A percentile compares a stretch with the other conserved stretches of the same genome.
These are phyloP conservation scores for Volucella zonaria DNA, from an alignment of 2,888 invertebrate genomes.

Conservation along the genomic window DNA sequence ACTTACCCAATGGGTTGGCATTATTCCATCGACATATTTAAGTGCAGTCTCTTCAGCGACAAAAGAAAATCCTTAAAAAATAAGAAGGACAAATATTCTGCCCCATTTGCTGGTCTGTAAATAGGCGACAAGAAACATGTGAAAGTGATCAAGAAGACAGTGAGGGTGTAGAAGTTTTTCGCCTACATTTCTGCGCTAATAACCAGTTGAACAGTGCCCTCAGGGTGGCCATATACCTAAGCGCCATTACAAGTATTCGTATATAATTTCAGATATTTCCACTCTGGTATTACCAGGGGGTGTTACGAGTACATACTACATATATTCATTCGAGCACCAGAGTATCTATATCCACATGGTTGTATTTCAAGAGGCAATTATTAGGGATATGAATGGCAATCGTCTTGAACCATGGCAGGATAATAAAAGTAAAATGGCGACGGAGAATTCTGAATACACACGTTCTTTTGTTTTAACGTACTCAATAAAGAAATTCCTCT, in stretches of 20 bases:
- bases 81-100: slow-evolving; percentile 35
- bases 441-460: slow-evolving; percentile 32
- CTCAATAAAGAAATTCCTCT: slow-evolving; percentile 49
- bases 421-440: slow-evolving; percentile 62
- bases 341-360: slow-evolving; percentile 5
- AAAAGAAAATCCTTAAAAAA: slow-evolving; percentile 19
- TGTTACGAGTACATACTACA: not conserved
- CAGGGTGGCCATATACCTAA: slow-evolving; percentile 17
- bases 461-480: slow-evolving; percentile 59
- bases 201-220: slow-evolving; percentile 31
- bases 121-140: too few species aligned
- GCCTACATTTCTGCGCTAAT: slow-evolving; percentile 42
- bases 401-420: slow-evolving; percentile 27
- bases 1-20: slow-evolving; percentile 30
- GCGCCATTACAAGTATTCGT: slow-evolving; percentile 18
- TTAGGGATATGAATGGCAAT: slow-evolving; percentile 67
- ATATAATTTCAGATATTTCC: slow-evolving; percentile 11
- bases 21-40: slow-evolving; percentile 44
- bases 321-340: not conserved
- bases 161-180: slow-evolving; percentile 16
- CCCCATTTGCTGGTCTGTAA: slow-evolving; percentile 17
- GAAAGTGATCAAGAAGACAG: not conserved
- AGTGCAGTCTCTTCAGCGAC: slow-evolving; percentile 35
- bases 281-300: not conserved
- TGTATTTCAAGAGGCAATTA: slow-evolving; percentile 60